These are phyloP conservation scores for Poecilia gillii DNA, from an alignment of 2,797 vertebrate genomes.

Conservation along the genomic window DNA sequence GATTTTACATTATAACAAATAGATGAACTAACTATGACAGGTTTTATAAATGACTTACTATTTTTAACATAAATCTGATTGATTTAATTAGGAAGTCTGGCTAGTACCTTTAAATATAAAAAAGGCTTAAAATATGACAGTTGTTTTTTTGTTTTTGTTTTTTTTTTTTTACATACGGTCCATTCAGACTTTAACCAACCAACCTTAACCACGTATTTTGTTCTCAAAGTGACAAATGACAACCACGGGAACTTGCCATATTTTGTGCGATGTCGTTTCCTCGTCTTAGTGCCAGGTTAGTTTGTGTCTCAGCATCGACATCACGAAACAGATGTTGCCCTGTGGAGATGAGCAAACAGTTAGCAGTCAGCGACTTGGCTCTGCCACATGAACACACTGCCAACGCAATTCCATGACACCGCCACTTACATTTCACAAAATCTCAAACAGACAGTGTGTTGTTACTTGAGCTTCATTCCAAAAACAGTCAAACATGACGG, in stretches of 20 bases:
- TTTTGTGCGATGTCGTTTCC: constrained; percentile 78
- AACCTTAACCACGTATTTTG: constrained; percentile 5
- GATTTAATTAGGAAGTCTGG: neutral
- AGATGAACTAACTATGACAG: neutral
- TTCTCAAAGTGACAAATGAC: neutral
- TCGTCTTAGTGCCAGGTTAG: constrained; percentile 81
- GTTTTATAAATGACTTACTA: neutral
- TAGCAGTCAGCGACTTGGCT: constrained; percentile 62
- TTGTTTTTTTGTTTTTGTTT: neutral
- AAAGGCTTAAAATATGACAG: neutral
- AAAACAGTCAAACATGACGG: constrained; percentile 40
- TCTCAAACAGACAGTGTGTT: constrained; percentile 36
- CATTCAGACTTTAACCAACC: constrained; percentile 1
- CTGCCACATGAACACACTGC: constrained; percentile 19
- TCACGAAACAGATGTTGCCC: constrained; percentile 82
- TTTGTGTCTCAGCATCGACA: constrained; percentile 79
- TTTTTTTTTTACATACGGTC: neutral
- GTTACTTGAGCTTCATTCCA: constrained; percentile 14
- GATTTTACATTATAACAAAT: neutral
- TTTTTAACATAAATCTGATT: neutral
- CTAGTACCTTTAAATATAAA: neutral
- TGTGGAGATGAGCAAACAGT: constrained; percentile 70
- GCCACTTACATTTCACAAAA: constrained; percentile 6
- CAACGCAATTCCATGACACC: constrained; percentile 13
- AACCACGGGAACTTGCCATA: constrained; percentile 78